A percentile compares a stretch with the other conserved stretches of the same genome.
These are phyloP conservation scores for Copsychus sechellarum DNA, from an alignment of 2,113 vertebrate species.

Conservation along the genomic window DNA sequence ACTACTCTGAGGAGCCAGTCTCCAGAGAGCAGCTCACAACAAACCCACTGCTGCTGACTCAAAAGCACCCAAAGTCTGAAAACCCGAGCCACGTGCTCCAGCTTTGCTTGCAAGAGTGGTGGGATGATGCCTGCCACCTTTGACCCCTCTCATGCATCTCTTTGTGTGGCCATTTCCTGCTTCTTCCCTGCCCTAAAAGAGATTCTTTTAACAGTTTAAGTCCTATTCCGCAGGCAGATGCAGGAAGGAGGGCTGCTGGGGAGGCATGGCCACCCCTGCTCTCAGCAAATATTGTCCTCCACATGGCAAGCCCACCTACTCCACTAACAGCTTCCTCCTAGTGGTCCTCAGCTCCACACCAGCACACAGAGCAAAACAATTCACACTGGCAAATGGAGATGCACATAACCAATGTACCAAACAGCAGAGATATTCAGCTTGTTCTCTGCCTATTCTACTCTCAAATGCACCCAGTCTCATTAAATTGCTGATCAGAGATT, in stretches of 20 bases:
- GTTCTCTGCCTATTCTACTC: neutral
- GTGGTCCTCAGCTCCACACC: neutral
- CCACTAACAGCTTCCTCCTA: neutral
- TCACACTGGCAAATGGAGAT: neutral
- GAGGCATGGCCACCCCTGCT: neutral
- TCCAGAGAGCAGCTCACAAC: neutral
- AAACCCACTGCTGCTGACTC: neutral
- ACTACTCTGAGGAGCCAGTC: neutral
- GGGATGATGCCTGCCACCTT: too few relatives aligned
- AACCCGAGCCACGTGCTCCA: neutral
- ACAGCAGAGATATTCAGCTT: neutral
- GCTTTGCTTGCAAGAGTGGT: neutral
- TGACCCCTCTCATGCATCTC: accelerated
- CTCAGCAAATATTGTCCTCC: neutral
- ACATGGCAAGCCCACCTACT: neutral
- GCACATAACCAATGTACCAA: neutral
- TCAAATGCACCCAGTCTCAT: neutral
- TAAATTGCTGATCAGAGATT: neutral
- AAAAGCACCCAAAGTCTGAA: neutral
- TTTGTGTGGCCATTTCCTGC: neutral
- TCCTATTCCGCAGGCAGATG: accelerated
- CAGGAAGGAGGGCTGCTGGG: neutral
- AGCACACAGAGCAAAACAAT: neutral
- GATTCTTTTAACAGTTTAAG: neutral
- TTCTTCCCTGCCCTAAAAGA: neutral